phyloP scores from a whole-genome alignment of 2,113 vertebrate species.

The Morphnarchus princeps region DNA sequence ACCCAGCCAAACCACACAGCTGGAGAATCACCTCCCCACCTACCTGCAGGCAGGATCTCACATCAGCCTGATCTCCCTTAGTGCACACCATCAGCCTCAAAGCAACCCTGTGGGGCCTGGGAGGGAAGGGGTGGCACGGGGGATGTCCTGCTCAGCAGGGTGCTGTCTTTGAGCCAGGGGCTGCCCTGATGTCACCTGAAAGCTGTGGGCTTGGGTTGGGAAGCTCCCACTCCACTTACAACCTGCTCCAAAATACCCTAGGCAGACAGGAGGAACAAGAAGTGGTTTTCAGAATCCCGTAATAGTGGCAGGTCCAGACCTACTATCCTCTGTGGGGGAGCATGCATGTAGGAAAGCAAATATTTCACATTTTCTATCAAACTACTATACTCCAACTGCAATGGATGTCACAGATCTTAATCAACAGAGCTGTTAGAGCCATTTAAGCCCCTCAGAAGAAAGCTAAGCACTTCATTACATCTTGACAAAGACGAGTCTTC shows the following conservation, averaged over 20 bases:
- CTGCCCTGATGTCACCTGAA: neutral
- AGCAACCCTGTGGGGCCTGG: fast-evolving
- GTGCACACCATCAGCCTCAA: neutral
- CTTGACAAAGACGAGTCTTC: neutral
- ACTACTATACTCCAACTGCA: neutral
- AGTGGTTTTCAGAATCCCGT: neutral
- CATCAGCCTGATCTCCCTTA: neutral
- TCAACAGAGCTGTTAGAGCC: neutral
- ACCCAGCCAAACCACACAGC: neutral
- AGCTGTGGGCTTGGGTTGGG: neutral
- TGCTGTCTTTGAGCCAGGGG: neutral
- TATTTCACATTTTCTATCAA: neutral
- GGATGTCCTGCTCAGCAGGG: neutral
- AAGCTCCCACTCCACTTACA: neutral
- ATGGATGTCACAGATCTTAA: neutral
- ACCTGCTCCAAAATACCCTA: neutral
- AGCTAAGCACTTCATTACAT: neutral
- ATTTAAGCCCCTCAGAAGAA: neutral
- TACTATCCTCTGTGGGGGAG: fast-evolving
- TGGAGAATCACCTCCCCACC: neutral
- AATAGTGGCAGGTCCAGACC: fast-evolving
- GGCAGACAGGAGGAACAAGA: neutral
- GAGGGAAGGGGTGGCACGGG: neutral
- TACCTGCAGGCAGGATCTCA: neutral
- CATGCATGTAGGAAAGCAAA: neutral